These are phyloP conservation scores for Whitmania pigra DNA, from an alignment of 1,140 invertebrate species.

Conservation along the genomic window DNA sequence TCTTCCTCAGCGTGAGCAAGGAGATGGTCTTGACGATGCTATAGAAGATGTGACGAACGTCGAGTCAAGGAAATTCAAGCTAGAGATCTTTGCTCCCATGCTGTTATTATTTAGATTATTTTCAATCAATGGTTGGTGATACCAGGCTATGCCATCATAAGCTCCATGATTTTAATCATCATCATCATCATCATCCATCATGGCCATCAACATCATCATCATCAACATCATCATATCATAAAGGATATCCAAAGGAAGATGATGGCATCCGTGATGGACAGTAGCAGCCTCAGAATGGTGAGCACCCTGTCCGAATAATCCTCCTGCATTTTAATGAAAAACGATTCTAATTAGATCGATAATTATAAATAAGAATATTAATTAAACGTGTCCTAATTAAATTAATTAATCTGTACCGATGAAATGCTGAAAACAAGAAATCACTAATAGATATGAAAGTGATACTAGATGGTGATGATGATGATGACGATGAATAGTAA, in stretches of 20 bases:
- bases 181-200: neutral
- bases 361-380: too few relatives aligned
- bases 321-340: too few relatives aligned
- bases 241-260: slow-evolving; percentile 63
- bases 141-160: neutral
- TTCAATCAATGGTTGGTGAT: neutral
- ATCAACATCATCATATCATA: neutral
- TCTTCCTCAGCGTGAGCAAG: slow-evolving; percentile 62
- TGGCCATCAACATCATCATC: neutral
- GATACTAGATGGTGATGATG: too few relatives aligned
- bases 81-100: neutral
- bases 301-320: too few relatives aligned
- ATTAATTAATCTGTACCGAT: too few relatives aligned
- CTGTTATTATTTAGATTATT: neutral
- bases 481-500: too few relatives aligned
- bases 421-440: too few relatives aligned
- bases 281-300: slow-evolving; percentile 30
- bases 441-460: too few relatives aligned
- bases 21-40: slow-evolving; percentile 74
- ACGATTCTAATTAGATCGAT: too few relatives aligned
- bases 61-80: slow-evolving; percentile 42
- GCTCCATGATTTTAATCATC: neutral
- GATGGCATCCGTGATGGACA: slow-evolving; percentile 56
- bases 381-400: too few relatives aligned
- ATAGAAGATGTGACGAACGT: slow-evolving; percentile 47